phyloP scores from a whole-genome alignment of 53 echinoderm and acorn worm species.

The Holothuria leucospilota region DNA sequence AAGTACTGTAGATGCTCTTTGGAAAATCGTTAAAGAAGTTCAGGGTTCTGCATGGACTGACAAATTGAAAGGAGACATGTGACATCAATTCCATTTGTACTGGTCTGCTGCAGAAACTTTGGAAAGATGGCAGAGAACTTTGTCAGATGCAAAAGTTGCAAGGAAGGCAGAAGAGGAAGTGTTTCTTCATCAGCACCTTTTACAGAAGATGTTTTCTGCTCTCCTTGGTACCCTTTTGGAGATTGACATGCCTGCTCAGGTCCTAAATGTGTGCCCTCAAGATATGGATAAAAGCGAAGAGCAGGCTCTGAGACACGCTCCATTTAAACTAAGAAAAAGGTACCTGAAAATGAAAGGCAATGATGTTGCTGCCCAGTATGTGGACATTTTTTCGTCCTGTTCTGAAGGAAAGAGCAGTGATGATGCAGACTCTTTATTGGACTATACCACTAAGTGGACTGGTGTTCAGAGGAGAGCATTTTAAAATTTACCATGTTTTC shows the following conservation, averaged over 20 bases:
- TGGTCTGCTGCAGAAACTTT: not conserved
- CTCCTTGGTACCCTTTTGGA: not conserved
- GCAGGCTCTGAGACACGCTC: not conserved
- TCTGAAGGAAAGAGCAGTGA: not conserved
- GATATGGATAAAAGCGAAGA: not conserved
- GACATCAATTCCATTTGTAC: not conserved
- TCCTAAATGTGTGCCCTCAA: not conserved
- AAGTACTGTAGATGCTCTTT: too few relatives aligned
- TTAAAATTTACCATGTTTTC: not conserved
- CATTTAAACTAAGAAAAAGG: not conserved
- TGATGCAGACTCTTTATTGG: not conserved
- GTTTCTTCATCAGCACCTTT: not conserved
- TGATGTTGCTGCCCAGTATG: not conserved
- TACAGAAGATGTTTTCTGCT: not conserved
- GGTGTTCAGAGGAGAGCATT: not conserved
- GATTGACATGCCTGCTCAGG: not conserved
- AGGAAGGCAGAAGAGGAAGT: conserved; percentile 5
- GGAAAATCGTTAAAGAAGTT: not conserved
- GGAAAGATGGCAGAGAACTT: not conserved
- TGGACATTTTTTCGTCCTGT: not conserved
- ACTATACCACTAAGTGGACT: not conserved
- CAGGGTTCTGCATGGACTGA: not conserved
- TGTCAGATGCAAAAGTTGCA: not conserved
- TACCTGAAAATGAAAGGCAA: conserved; percentile 10
- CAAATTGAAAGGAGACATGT: not conserved